Evolutionary conservation across 2,797 vertebrate species (phyloP).

Genomic region (Mormyrus hasselquistii): DNA sequence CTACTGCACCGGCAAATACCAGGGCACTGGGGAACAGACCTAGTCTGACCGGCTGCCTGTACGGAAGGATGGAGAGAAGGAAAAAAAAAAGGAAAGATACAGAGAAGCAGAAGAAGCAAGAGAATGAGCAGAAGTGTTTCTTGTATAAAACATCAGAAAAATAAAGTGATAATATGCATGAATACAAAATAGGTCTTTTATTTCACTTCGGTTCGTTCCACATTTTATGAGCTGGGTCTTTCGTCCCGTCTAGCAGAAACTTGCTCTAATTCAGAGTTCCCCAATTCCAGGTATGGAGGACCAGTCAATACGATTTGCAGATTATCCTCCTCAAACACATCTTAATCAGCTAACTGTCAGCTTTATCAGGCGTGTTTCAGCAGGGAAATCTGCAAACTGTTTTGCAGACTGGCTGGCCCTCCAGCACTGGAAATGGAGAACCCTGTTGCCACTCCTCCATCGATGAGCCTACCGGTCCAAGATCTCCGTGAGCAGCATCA

Average conservation of each 20-base stretch:
- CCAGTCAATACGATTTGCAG: background rate
- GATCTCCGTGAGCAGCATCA: slow-evolving; percentile 79
- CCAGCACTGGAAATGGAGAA: background rate
- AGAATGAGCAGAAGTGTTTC: slow-evolving; percentile 21
- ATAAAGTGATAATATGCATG: background rate
- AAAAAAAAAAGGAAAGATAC: background rate
- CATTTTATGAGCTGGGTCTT: slow-evolving; percentile 14
- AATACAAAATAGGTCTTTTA: background rate
- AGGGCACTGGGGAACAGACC: slow-evolving; percentile 71
- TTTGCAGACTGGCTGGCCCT: background rate
- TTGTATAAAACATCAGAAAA: background rate
- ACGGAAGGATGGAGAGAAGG: background rate
- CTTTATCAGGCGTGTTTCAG: background rate
- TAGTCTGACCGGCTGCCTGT: slow-evolving; percentile 76
- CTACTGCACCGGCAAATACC: slow-evolving; percentile 64
- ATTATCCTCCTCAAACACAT: too few relatives aligned
- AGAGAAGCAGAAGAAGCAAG: slow-evolving; percentile 34
- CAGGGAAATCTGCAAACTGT: background rate
- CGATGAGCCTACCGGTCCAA: slow-evolving; percentile 70
- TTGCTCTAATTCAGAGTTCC: background rate
- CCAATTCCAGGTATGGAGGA: background rate
- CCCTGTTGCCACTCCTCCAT: background rate
- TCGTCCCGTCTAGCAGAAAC: slow-evolving; percentile 21
- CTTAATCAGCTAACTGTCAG: background rate
- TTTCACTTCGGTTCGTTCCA: background rate